Base-by-base conservation (phyloP, 2,797 vertebrate genomes). In the Etheostoma nigrum region DNA sequence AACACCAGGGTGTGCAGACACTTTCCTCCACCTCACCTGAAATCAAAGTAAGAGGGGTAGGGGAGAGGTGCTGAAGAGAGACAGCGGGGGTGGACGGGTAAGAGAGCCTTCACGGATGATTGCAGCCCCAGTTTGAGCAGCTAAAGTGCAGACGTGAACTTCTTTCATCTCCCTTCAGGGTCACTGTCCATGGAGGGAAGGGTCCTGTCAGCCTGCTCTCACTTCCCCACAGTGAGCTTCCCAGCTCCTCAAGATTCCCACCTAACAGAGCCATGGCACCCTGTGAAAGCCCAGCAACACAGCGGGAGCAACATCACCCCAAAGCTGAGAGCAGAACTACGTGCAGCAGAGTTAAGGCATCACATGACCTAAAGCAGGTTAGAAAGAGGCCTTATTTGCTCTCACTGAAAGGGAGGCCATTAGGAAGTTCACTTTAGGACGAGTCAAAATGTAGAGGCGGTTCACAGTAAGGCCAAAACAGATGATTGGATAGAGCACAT, bases 131-230 rank as follows among this genome's bases (percentile, higher is more conserved):
- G 95, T 96, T 97, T 97, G 96, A 97, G 96, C 96, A 94, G 87
- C 87, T 93, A 94, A 97, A 96, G 96, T 96, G 96, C 96, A 96
- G 97, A 97, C 95, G 91, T 96, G 95, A 96, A 96, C 94, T 94
- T 95, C 97, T 98, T 99, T 99, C 96, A 98, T 98, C 97, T 98
- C 93, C 94, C 96, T 96, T 97, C 96, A 95, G 96, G 96, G 96
- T 97, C 96, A 97, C 96, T 97, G 95, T 97, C 97, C 97, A 96
- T 92, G 94, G 95, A 97, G 94, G 94, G 96, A 97, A 97, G 96
- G 94, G 96, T 96, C 96, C 96, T 97, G 96, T 99, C 97, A 98
- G 96, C 96, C 96, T 95, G 95, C 96, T 96, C 95, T 85, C 86
- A 89, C 95, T 95, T 95, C 95, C 91, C 91, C 93, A 94, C 94